Evolutionary conservation across 2,113 vertebrate genomes (phyloP).

Genomic region (Plotosus lineatus): DNA sequence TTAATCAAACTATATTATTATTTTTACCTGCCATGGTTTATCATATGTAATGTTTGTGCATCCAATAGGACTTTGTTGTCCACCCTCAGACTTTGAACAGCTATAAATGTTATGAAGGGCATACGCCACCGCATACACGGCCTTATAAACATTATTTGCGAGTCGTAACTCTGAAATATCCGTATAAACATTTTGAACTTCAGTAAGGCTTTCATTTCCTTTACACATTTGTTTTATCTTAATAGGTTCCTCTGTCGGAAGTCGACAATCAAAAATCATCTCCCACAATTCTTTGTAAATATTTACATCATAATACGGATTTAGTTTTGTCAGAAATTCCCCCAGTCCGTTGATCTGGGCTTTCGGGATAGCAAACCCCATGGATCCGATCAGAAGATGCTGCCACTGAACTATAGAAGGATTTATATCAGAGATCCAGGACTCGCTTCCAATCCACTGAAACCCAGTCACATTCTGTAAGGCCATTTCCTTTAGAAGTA

Average conservation of each 20-base stretch:
- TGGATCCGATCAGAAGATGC: slow-evolving; percentile 55
- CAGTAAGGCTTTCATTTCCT: slow-evolving; percentile 53
- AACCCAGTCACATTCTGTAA: slow-evolving; percentile 57
- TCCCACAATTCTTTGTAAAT: slow-evolving; percentile 59
- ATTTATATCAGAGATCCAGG: slow-evolving; percentile 61
- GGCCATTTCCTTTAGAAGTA: slow-evolving; percentile 58
- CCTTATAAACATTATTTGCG: slow-evolving; percentile 63
- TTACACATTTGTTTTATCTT: slow-evolving; percentile 34
- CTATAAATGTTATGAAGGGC: slow-evolving; percentile 46
- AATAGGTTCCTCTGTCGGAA: slow-evolving; percentile 7
- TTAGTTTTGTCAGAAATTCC: slow-evolving; percentile 54
- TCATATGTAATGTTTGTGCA: slow-evolving; percentile 41
- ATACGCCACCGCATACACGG: slow-evolving; percentile 59
- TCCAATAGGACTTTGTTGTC: not conserved
- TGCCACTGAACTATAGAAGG: slow-evolving; percentile 55
- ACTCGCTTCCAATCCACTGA: slow-evolving; percentile 66
- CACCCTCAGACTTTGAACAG: slow-evolving; percentile 29
- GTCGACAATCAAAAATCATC: slow-evolving; percentile 53
- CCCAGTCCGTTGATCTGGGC: slow-evolving; percentile 55
- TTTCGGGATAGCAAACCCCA: slow-evolving; percentile 62
- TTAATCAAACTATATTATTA: not conserved
- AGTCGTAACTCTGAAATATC: slow-evolving; percentile 59
- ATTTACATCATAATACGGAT: slow-evolving; percentile 29
- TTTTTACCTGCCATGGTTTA: slow-evolving; percentile 56
- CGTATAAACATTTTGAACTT: slow-evolving; percentile 57